A percentile compares a stretch with the other conserved stretches of the same genome.
Evolutionary conservation across 2,888 invertebrate genomes (phyloP).

Genomic region (Neoascia interrupta): DNA sequence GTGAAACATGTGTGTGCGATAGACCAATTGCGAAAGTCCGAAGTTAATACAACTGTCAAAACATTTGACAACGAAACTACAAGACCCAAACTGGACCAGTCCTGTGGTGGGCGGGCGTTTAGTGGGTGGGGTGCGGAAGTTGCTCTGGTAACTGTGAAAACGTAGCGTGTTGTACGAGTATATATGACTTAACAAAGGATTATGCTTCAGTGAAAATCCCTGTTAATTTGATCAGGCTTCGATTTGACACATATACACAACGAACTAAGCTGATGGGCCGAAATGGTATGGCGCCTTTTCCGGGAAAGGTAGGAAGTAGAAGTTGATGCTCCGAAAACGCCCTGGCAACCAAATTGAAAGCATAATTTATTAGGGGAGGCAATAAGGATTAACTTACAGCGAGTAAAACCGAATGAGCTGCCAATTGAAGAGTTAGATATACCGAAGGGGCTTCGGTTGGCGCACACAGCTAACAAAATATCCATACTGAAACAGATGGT

Average conservation of each 20-base stretch:
- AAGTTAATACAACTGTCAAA: constrained; percentile 68
- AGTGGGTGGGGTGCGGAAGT: background rate
- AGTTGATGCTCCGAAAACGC: background rate
- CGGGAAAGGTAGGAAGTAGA: background rate
- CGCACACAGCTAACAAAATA: too few species aligned
- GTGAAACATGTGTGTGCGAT: constrained; percentile 58
- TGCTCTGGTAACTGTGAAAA: too few species aligned
- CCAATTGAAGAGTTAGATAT: constrained; percentile 21
- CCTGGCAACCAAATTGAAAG: constrained; percentile 53
- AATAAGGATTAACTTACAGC: constrained; percentile 55
- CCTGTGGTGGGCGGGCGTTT: background rate
- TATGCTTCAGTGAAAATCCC: constrained; percentile 63
- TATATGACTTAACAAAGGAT: constrained; percentile 63
- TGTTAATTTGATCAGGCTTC: constrained; percentile 67
- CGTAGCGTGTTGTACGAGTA: background rate
- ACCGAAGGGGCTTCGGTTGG: constrained; percentile 23
- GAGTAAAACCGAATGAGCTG: background rate
- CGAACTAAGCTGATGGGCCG: constrained; percentile 1
- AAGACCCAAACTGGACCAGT: background rate
- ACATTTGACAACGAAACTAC: constrained; percentile 62
- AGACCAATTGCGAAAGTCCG: constrained; percentile 64
- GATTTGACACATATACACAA: constrained; percentile 64
- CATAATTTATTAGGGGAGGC: constrained; percentile 61
- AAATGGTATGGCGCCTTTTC: background rate
- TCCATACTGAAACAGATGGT: too few species aligned